Conservation (phyloP, 2,113 vertebrate species). For the Lycocorax pyrrhopterus region DNA sequence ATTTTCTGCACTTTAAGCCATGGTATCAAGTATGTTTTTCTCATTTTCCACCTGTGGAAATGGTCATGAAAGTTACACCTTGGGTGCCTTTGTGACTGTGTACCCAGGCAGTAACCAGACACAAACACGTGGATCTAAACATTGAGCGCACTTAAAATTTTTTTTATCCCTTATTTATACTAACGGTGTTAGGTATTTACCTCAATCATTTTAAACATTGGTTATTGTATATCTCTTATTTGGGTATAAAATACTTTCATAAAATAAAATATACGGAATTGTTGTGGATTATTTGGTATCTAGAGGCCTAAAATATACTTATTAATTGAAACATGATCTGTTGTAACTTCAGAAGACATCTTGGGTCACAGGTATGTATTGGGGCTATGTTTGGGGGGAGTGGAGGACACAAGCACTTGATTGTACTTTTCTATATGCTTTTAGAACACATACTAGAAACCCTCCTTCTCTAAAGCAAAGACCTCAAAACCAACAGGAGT, state of each 20-base stretch:
- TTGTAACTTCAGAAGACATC: neutral
- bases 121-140: neutral
- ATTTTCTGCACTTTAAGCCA: conserved; percentile 43
- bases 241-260: conserved; percentile 40
- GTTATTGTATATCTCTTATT: conserved; percentile 36
- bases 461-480: neutral
- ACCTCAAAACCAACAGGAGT: neutral
- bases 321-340: neutral
- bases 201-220: conserved; percentile 34
- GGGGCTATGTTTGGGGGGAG: neutral
- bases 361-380: neutral
- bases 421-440: neutral
- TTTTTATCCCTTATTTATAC: conserved; percentile 50
- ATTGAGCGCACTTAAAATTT: neutral
- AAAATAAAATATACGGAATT: conserved; percentile 37
- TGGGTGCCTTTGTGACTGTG: neutral
- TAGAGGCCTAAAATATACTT: neutral
- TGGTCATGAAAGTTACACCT: neutral
- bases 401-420: neutral
- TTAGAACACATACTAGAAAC: neutral
- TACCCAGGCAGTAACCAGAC: neutral
- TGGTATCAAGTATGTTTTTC: neutral
- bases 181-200: conserved; percentile 47
- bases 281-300: conserved; percentile 13
- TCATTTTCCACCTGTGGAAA: conserved; percentile 2